These are phyloP conservation scores for Laothoe populi DNA, from an alignment of 2,888 invertebrate genomes.

Conservation along the genomic window DNA sequence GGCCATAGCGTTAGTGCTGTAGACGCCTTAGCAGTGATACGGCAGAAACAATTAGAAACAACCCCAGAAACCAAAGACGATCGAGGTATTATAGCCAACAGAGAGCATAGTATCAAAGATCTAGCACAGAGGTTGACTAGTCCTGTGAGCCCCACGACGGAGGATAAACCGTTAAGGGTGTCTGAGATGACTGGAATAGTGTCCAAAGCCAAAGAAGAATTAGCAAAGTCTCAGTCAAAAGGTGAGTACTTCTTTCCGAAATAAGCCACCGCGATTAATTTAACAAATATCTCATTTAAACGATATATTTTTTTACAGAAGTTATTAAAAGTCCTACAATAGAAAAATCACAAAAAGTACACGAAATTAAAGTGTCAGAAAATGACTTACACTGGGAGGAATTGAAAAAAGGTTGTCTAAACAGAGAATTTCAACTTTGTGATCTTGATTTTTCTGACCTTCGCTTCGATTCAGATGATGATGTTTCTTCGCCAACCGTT, in stretches of 20 bases:
- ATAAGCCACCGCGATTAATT: neutral
- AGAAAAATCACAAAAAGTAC: constrained; percentile 86
- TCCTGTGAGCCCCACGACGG: constrained; percentile 83
- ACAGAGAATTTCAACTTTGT: constrained; percentile 92
- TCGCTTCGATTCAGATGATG: constrained; percentile 93
- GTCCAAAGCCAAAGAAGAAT: constrained; percentile 96
- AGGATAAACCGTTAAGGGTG: constrained; percentile 87
- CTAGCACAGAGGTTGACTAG: constrained; percentile 93
- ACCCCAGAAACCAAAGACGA: constrained; percentile 84
- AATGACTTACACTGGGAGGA: constrained; percentile 98
- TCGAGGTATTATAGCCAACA: constrained; percentile 88
- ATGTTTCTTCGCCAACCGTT: constrained; percentile 88
- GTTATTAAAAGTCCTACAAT: constrained; percentile 89
- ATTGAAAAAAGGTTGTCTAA: constrained; percentile 88
- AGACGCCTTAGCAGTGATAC: constrained; percentile 67
- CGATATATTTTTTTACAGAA: constrained; percentile 70
- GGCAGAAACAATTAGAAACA: constrained; percentile 84
- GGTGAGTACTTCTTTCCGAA: constrained; percentile 60
- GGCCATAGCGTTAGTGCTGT: constrained; percentile 80
- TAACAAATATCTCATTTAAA: neutral
- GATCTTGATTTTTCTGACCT: constrained; percentile 99
- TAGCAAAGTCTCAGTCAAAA: constrained; percentile 94
- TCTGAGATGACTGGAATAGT: constrained; percentile 96
- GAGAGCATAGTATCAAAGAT: constrained; percentile 95
- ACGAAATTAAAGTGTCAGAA: constrained; percentile 93